Base-by-base conservation (phyloP, 2,113 vertebrate genomes). In the Phalacrocorax brasilianus region DNA sequence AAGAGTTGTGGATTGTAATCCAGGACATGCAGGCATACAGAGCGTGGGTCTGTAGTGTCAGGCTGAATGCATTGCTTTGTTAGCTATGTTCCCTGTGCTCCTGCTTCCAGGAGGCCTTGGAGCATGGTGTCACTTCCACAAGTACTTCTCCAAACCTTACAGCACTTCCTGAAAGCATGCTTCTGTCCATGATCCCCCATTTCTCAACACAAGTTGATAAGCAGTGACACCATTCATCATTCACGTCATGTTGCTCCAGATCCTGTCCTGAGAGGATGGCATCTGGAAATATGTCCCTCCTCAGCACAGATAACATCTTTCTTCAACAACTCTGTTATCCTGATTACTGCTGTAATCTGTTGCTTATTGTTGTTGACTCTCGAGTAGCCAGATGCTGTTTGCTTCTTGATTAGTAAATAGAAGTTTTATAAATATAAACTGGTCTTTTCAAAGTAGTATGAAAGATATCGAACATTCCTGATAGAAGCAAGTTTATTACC, bases 1-100 rank as follows among this genome's bases (percentile, higher is more conserved):
- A 35, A 58, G 33, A 49, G 13, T 14, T 50, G 9, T 32, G 19
- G 5, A 1, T 8, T 35, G 11, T 12, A 3, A 6, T 38, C 11
- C 15, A 13, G 47, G 11, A 27, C 2, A 2, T 27, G 18, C 14
- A 80, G 49, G 30, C 7, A 17, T 4, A 26, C 8, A 27, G 32
- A 42, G 13, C 26, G 21, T 24, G 20, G 12, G 9, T 21, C 52
- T 62, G 32, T 14, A 50, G 14, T 4, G 19, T 32, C 19, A 44
- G 35, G 20, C 27, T 81, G 50, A 27, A 3, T 8, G 21, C 6
- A 4, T 19, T 68, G 16, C 35, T 65, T 38, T 75, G 5, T n/a
- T 32, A 85, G 11, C 14, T 2, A 2, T 0, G 0, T 30, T 78
- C 30, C 10, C 17, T 50, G 17, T 50, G 17, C 11, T 52, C 19